These are phyloP conservation scores for Tyrophagus putrescentiae DNA, from an alignment of 1,140 invertebrate species.

Conservation along the genomic window DNA sequence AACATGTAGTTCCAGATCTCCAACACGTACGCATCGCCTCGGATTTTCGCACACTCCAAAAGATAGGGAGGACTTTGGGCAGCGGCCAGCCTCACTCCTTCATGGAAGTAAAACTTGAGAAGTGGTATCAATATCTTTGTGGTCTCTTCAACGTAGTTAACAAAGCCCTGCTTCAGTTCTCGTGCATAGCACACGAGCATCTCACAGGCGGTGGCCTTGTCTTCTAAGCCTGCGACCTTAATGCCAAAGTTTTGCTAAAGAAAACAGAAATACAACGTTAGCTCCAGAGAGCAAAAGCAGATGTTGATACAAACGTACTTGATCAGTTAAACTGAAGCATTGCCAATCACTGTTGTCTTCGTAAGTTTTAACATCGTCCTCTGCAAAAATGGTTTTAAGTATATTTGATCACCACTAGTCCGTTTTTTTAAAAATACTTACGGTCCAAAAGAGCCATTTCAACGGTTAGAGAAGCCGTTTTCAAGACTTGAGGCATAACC, in stretches of 20 bases:
- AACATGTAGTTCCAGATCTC: conserved; percentile 89
- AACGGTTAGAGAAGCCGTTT: conserved; percentile 86
- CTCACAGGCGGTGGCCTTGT: conserved; percentile 96
- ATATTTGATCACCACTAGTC: conserved; percentile 4
- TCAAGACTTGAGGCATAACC: conserved; percentile 92
- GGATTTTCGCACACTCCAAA: conserved; percentile 75
- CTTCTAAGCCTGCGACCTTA: conserved; percentile 63
- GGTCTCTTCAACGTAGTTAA: conserved; percentile 81
- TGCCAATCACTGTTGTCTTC: conserved; percentile 92
- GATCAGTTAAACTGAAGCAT: conserved; percentile 89
- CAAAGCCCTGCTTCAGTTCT: conserved; percentile 90
- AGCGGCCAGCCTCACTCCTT: conserved; percentile 76
- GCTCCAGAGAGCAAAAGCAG: conserved; percentile 19
- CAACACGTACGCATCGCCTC: conserved; percentile 53
- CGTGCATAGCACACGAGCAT: conserved; percentile 98
- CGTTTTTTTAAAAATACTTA: conserved; percentile 23
- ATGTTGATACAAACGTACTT: conserved; percentile 35
- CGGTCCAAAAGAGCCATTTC: conserved; percentile 92
- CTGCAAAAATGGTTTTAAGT: conserved; percentile 28
- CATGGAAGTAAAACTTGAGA: conserved; percentile 98
- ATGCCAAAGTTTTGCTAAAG: conserved; percentile 44
- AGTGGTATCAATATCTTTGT: conserved; percentile 89
- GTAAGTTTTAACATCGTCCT: conserved; percentile 46
- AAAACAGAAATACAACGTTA: neutral
- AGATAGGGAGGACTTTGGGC: conserved; percentile 87